Evolutionary conservation across 2,113 vertebrate genomes (phyloP).

Genomic region (Xerus inauris): DNA sequence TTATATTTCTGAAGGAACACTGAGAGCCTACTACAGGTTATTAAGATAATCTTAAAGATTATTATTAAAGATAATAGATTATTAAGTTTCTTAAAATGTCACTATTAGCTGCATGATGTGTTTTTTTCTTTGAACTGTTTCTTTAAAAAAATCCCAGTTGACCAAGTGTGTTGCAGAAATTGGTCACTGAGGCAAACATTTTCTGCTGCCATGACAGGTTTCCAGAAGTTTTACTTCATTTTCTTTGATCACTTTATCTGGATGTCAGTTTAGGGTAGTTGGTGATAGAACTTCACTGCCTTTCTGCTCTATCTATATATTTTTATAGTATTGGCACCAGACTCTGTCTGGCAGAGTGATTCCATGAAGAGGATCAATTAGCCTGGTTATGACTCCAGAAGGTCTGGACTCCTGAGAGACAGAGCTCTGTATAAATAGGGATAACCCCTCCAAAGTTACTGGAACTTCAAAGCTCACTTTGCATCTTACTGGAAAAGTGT

Average conservation of each 20-base stretch:
- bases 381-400: constrained; percentile 54
- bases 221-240: constrained; percentile 41
- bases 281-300: not conserved
- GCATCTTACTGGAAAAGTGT: constrained; percentile 59
- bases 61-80: too few species aligned
- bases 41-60: too few species aligned
- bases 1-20: not conserved
- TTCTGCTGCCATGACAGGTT: not conserved
- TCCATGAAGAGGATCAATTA: constrained; percentile 52
- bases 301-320: not conserved
- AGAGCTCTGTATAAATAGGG: constrained; percentile 40
- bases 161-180: not conserved
- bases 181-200: not conserved
- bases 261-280: not conserved
- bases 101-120: not conserved
- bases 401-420: constrained; percentile 49
- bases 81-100: constrained; percentile 1
- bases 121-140: not conserved
- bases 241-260: constrained; percentile 29
- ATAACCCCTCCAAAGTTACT: constrained; percentile 61
- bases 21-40: not conserved
- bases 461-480: constrained; percentile 56
- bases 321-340: constrained; percentile 12
- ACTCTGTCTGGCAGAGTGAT: constrained; percentile 14
- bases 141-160: constrained; percentile 13